phyloP scores from a whole-genome alignment of 2,888 invertebrate genomes.

The Plagiodera versicolora region DNA sequence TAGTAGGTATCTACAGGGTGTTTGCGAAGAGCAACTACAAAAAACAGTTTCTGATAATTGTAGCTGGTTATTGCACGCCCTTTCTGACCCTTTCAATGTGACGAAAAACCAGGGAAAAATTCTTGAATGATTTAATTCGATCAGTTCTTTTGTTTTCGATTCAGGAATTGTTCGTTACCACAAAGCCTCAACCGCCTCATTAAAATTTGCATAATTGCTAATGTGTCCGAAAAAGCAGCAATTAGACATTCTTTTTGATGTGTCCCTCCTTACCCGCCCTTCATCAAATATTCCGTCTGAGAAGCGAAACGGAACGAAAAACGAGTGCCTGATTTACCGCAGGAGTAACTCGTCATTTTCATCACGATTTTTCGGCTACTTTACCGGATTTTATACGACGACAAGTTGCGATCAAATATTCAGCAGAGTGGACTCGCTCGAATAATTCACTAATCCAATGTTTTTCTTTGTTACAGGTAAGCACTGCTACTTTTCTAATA shows the following conservation, averaged over 20 bases:
- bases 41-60: no score
- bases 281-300: constrained; percentile 40
- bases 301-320: constrained; percentile 28
- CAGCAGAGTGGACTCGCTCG: no score
- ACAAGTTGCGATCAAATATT: no score
- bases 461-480: neutral
- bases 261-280: neutral
- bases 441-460: no score
- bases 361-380: neutral
- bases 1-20: no score
- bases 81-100: no score
- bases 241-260: constrained; percentile 42
- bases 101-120: no score
- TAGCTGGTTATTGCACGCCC: no score
- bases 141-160: neutral
- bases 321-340: constrained; percentile 20
- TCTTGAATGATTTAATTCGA: neutral
- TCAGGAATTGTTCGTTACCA: neutral
- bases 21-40: no score
- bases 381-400: no score
- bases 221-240: constrained; percentile 29
- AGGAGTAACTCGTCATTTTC: neutral
- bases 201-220: constrained; percentile 25
- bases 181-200: neutral
- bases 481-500: neutral